Percentiles rank a stretch among this genome's conserved stretches.
These are phyloP conservation scores for Drosophila neotestacea DNA, from an alignment of 2,888 invertebrate species.

Conservation along the genomic window DNA sequence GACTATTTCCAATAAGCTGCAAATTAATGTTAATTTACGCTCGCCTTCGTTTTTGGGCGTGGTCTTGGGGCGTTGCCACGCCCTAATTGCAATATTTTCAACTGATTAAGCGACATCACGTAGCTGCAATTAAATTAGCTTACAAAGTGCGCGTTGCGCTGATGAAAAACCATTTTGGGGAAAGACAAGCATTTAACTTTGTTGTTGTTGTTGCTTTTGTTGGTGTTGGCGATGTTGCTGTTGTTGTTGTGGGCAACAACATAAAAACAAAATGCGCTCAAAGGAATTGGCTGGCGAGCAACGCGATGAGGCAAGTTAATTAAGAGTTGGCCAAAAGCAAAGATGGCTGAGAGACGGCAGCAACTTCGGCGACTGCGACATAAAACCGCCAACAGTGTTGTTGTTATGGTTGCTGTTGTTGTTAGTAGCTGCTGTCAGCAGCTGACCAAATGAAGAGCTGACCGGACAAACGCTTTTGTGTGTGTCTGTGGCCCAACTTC, in stretches of 20 bases:
- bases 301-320: slow-evolving; percentile 70
- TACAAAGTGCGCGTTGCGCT: slow-evolving; percentile 59
- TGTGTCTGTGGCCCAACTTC: slow-evolving; percentile 24
- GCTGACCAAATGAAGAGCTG: slow-evolving; percentile 74
- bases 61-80: slow-evolving; percentile 23
- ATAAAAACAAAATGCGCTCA: slow-evolving; percentile 71
- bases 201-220: slow-evolving; percentile 18
- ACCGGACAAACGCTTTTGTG: slow-evolving; percentile 60
- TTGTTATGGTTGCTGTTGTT: slow-evolving; percentile 23
- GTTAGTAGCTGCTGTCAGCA: slow-evolving; percentile 57
- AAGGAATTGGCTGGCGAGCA: slow-evolving; percentile 63
- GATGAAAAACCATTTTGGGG: slow-evolving; percentile 68
- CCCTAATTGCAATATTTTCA: slow-evolving; percentile 64
- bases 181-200: slow-evolving; percentile 69
- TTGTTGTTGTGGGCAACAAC: slow-evolving; percentile 29
- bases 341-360: slow-evolving; percentile 21
- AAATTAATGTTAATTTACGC: slow-evolving; percentile 53
- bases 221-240: slow-evolving; percentile 18
- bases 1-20: slow-evolving; percentile 55
- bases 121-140: slow-evolving; percentile 76
- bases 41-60: slow-evolving; percentile 8
- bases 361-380: slow-evolving; percentile 30
- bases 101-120: slow-evolving; percentile 70
- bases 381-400: slow-evolving; percentile 64
- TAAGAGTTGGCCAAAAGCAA: slow-evolving; percentile 69